Evolutionary conservation across 2,797 vertebrate genomes (phyloP), one percentile per base, ranked within the genome.

Genomic region (Scarus forsteni): DNA sequence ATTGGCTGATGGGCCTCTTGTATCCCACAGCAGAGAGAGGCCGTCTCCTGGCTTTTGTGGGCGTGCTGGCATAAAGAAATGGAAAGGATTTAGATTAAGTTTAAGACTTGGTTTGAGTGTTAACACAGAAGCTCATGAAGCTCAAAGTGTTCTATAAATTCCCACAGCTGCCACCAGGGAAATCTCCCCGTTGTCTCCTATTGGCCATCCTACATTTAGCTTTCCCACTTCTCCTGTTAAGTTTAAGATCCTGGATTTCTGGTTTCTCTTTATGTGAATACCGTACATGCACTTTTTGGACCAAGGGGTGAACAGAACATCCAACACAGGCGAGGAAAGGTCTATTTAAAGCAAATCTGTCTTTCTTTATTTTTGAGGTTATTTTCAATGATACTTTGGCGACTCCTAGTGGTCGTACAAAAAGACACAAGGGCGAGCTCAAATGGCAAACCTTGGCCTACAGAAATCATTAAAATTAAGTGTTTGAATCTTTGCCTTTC

Each of bases 1-100:
- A 96, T 15, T 99, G 97, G 92, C 97, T 99, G 90, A 98, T 97
- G 45, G 98, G 98, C 61, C 98, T 95, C 93, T 99, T 99, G 93
- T 98, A 96, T 68, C 98, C 98, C 71, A 97, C 96, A 0, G 97
- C 97, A 0, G 97, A 99, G 1, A 93, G 94, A 1, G 97, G 97
- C 46, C 98, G 94, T 81, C 93, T 95, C 94, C 94, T 97, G 92
- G 96, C 95, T 71, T 94, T 93, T 84, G 89, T 93, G 73, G 92
- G 92, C 73, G 57, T 93, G 60, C 95, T 97, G 81, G 36, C 36
- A 67, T 46, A 74, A 72, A 66, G 18, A 39, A 58, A 80, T 7
- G 5, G 39, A 58, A 19, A 9, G 4, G 10, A 8, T 62, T 68
- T 52, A 3, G 38, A 39, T 68, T 67, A 16, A 46, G 50, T 56